Base-by-base conservation (phyloP, 2,113 vertebrate species). In the Varanus salvator region DNA sequence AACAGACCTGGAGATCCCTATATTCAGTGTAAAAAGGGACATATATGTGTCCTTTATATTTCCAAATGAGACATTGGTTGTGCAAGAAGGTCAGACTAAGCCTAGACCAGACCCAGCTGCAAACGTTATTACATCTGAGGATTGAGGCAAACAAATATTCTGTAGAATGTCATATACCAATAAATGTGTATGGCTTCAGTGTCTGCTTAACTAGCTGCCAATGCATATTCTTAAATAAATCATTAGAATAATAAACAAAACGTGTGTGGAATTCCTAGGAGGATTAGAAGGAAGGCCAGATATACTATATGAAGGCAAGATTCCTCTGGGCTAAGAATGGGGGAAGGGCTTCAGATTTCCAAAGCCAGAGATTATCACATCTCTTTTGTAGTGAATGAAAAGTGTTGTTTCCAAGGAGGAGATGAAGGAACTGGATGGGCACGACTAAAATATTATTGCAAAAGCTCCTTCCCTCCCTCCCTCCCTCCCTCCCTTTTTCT, bases 251-350 rank as follows among this genome's bases (percentile, higher is more conserved):
- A 92, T 80, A 95, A 96, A 91, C 69, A 93, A 92, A 94, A 94
- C 38, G 92, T 95, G 93, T 94, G 91, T 95, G 93, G 93, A 96
- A 94, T 90, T 48, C 78, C 95, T 94, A 77, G 89, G 94, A 92
- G 85, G 93, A 92, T 95, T 94, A 95, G 94, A 90, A 94, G 81
- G 94, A 89, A 72, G 89, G 91, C 94, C 94, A 95, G 93, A 93
- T 89, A 94, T 89, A 95, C 90, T 71, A 94, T 87, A 95, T 91
- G 91, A 96, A 94, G 93, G 87, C 95, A 91, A 95, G 88, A 90
- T 91, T 95, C 90, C 93, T 94, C 93, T 93, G 90, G 87, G 87
- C 14, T 38, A 38, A 82, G 93, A 8, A 94, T 86, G 93, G 52
- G 94, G 89, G 90, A 66, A 82, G 80, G 72, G 86, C 52, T 93